Conservation (phyloP, 2,888 invertebrate genomes). For the Cybosia mesomella region DNA sequence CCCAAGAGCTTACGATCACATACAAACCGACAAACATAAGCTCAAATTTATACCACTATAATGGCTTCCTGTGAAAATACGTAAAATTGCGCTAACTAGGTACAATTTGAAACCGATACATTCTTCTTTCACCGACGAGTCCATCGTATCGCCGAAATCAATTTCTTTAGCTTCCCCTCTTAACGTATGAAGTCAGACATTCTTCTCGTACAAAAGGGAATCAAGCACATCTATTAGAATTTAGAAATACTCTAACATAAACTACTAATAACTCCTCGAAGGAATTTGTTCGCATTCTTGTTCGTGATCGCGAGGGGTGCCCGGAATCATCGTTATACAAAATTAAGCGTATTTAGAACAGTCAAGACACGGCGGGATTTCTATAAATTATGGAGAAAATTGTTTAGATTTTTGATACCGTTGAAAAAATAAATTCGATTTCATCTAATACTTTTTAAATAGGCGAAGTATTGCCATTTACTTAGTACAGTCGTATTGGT, state of each 20-base stretch:
- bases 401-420: too few species aligned
- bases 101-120: too few species aligned
- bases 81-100: too few species aligned
- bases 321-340: conserved; percentile 26
- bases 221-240: conserved; percentile 17
- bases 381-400: conserved; percentile 13
- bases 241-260: conserved; percentile 20
- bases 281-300: conserved; percentile 45
- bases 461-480: too few species aligned
- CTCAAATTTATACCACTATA: too few species aligned
- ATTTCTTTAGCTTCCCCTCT: not conserved
- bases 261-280: conserved; percentile 36
- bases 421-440: too few species aligned
- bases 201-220: conserved; percentile 15
- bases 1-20: too few species aligned
- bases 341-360: conserved; percentile 28
- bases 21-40: too few species aligned
- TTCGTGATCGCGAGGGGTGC: conserved; percentile 22
- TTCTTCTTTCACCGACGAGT: too few species aligned
- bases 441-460: too few species aligned
- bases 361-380: not conserved
- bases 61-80: too few species aligned
- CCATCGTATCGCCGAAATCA: not conserved
- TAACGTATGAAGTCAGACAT: not conserved
- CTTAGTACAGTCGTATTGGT: too few species aligned